Evolutionary conservation across 2,113 vertebrate species (phyloP).

Genomic region (Glareola pratincola): DNA sequence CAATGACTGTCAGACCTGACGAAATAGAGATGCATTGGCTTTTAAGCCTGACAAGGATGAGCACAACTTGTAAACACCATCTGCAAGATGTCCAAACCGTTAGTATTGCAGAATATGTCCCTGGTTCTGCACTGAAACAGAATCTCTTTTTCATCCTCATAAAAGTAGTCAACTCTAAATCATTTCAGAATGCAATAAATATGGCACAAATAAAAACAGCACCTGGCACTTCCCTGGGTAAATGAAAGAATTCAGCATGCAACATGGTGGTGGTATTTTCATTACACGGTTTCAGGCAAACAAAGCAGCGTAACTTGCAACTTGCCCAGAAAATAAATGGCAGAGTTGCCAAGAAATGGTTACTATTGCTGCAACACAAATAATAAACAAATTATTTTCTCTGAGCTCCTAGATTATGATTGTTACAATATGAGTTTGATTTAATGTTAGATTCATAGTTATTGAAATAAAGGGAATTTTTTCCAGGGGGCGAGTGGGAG

Average conservation of each 20-base stretch:
- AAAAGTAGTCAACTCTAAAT: background rate
- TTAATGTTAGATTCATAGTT: background rate
- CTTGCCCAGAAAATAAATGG: background rate
- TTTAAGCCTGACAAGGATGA: background rate
- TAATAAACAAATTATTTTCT: background rate
- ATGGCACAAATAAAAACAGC: background rate
- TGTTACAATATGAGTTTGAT: background rate
- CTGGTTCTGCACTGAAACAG: background rate
- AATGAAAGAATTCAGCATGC: background rate
- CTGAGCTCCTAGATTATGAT: background rate
- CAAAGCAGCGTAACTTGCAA: background rate
- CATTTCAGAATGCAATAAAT: background rate
- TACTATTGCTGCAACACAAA: background rate
- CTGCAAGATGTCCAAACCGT: slow-evolving; percentile 2
- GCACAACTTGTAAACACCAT: slow-evolving; percentile 12
- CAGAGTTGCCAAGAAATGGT: background rate
- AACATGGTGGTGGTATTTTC: background rate
- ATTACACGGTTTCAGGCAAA: background rate
- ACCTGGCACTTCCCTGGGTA: background rate
- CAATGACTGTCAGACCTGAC: background rate
- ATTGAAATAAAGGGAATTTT: background rate
- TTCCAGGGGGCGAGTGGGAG: background rate
- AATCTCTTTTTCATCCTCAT: background rate
- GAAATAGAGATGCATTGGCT: background rate
- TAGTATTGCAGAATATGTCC: background rate